phyloP scores from a whole-genome alignment of 2,113 vertebrate species.

The Todiramphus saurophagus region DNA sequence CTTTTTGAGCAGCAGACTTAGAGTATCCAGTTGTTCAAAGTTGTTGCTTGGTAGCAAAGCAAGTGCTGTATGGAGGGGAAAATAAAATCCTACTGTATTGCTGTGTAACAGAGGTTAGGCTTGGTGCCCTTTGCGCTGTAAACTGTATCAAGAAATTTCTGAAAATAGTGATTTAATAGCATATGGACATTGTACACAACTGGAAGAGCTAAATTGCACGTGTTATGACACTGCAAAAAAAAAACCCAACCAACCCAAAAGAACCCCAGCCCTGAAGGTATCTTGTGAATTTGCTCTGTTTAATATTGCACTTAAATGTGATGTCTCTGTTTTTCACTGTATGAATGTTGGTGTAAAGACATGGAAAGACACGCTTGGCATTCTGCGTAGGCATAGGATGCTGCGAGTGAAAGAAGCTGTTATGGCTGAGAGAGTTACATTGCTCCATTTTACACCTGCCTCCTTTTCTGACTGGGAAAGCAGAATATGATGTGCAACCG shows the following conservation, averaged over 20 bases:
- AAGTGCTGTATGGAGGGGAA: background rate
- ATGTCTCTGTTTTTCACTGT: background rate
- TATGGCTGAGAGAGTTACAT: background rate
- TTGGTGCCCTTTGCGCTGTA: background rate
- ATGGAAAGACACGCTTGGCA: fast-evolving
- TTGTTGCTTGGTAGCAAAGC: background rate
- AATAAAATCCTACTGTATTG: background rate
- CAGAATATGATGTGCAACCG: background rate
- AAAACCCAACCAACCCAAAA: background rate
- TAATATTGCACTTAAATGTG: background rate
- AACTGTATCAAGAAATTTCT: background rate
- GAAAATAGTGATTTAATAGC: background rate
- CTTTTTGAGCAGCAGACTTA: background rate
- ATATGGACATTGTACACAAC: background rate
- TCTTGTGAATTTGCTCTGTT: background rate
- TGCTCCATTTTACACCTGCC: background rate
- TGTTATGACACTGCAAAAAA: background rate
- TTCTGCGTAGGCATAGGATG: background rate
- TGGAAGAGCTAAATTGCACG: background rate
- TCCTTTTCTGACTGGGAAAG: background rate
- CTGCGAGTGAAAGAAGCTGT: background rate
- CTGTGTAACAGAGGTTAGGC: background rate
- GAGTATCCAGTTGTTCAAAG: background rate
- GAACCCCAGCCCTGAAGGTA: too few relatives aligned
- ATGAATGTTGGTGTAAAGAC: background rate